These are phyloP conservation scores for Temnothorax curvispinosus DNA, from an alignment of 1,140 invertebrate species.

Conservation along the genomic window DNA sequence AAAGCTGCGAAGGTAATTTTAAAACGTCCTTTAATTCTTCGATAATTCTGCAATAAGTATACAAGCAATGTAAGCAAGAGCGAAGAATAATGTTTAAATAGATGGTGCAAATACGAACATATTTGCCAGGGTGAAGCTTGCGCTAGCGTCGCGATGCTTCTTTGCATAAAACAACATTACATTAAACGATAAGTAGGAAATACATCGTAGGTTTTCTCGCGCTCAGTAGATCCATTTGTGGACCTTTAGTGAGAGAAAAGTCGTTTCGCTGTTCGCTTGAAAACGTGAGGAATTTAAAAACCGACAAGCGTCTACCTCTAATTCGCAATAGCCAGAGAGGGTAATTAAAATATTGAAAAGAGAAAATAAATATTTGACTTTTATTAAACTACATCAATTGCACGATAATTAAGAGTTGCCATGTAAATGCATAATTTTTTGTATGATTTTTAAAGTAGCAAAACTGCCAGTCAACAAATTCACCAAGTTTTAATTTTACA, in stretches of 20 bases:
- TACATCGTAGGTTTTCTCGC: background rate
- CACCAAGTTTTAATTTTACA: background rate
- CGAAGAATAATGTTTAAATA: background rate
- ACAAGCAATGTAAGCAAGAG: background rate
- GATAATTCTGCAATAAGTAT: background rate
- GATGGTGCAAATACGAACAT: background rate
- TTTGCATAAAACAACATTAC: constrained; percentile 39
- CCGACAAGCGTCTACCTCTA: background rate
- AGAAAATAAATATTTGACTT: background rate
- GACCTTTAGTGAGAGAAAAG: background rate
- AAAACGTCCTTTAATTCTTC: background rate
- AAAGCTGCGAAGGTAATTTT: background rate
- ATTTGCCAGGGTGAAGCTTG: background rate
- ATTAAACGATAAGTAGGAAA: constrained; percentile 30
- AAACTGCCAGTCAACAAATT: background rate
- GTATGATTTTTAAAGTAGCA: background rate
- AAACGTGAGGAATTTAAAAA: constrained; percentile 13
- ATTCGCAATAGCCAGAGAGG: background rate
- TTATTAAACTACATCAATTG: constrained; percentile 3
- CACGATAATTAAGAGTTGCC: background rate
- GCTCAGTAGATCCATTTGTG: background rate
- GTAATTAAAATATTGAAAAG: background rate
- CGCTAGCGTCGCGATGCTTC: background rate
- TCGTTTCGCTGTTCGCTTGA: background rate
- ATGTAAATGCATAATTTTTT: background rate